Evolutionary conservation across 2,888 invertebrate species (phyloP), one percentile per base, ranked within the genome.

Genomic region (Epistrophe eligans): DNA sequence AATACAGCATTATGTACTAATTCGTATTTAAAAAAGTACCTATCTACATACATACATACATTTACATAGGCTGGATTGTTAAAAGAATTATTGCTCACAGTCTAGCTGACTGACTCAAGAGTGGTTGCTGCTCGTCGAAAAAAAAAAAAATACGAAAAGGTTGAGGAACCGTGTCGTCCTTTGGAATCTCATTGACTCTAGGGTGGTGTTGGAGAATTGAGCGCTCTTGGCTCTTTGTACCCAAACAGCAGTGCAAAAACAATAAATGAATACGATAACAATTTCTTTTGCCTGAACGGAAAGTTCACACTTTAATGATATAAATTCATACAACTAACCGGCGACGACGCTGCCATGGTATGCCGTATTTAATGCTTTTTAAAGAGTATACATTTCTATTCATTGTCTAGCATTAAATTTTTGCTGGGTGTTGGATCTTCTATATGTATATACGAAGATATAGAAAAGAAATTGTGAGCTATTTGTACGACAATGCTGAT

Each of bases 211-310:
- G 60, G 45, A 73, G 50, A 72, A 67, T 73, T 77, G 38, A 55
- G 77, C 50, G 79, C 77, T 77, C 67, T 70, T 52, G 13, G 62
- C 55, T 43, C 48, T 79, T 50, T 79, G 40, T 74, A 55, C 40
- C 40, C 50, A 79, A 72, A 81, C 55, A 55, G 19, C 38, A 74
- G 64, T 74, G 77, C 77, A 77, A 85, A 70, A 77, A 80, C 62
- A 81, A 70, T 77, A 77, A 85, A 71, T 45, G 81, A 77, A 62
- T 57, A 57, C 73, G 73, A 81, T 77, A 85, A 81, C 62, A 85
- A 73, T 72, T 72, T 76, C 9, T 55, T 17, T 66, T 32, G 48
- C 45, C 45, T 57, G 11, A 9, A 7, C 24, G 15, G n/a, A 24
- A 62, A 58, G 60, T 73, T 73, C 52, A 55, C 48, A 66, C 60